Conservation (phyloP, 2,888 invertebrate species). For the Hofmannophila pseudospretella region DNA sequence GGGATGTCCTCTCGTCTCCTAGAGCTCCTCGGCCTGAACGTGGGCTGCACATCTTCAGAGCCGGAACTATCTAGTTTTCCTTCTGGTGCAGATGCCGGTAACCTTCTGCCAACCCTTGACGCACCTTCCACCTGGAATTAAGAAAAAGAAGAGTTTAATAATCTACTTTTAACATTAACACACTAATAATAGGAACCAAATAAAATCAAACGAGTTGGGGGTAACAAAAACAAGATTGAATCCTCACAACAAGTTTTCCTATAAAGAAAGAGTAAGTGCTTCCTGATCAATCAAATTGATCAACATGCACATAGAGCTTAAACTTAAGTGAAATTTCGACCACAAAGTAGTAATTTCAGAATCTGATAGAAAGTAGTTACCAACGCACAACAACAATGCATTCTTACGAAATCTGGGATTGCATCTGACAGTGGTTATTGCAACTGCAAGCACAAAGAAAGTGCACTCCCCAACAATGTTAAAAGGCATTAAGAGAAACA, state of each 20-base stretch:
- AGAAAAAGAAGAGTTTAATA: conserved; percentile 4
- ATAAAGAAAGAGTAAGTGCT: no score
- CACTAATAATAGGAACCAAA: not conserved
- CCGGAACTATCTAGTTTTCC: conserved; percentile 11
- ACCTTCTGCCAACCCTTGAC: conserved; percentile 47
- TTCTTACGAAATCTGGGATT: conserved; percentile 29
- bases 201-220: no score
- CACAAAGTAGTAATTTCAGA: not conserved
- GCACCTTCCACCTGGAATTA: conserved; percentile 55
- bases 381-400: conserved; percentile 20
- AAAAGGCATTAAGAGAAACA: conserved; percentile 30
- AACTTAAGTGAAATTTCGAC: no score
- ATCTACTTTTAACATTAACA: no score
- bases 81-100: conserved; percentile 35
- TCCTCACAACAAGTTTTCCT: no score
- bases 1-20: conserved; percentile 48
- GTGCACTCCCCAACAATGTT: conserved; percentile 17
- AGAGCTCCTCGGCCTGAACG: conserved; percentile 45
- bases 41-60: conserved; percentile 32
- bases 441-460: conserved; percentile 25
- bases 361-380: conserved; percentile 5
- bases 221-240: no score
- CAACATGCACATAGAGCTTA: no score
- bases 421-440: conserved; percentile 19
- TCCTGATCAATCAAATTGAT: no score